Evolutionary conservation across 2,888 invertebrate genomes (phyloP).

Genomic region (Arenicola marina): DNA sequence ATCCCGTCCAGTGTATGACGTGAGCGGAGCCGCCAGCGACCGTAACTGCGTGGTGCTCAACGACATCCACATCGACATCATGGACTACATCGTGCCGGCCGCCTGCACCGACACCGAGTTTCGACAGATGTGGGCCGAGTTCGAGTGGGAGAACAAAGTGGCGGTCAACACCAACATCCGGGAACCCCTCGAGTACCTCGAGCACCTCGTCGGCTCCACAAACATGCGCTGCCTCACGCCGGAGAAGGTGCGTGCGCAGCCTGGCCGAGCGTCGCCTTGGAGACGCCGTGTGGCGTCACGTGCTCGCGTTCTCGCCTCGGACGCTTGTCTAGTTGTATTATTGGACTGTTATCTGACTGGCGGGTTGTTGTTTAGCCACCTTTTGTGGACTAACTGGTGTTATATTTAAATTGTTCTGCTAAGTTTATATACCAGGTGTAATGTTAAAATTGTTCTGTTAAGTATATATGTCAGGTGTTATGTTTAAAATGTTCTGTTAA

Average conservation of each 20-base stretch:
- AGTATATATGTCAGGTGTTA: no score
- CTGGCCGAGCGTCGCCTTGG: no score
- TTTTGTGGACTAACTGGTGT: no score
- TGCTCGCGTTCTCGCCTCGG: no score
- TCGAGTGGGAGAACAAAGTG: constrained; percentile 99
- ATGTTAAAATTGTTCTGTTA: no score
- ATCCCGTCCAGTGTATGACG: constrained; percentile 82
- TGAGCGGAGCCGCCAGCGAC: constrained; percentile 88
- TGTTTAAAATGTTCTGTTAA: no score
- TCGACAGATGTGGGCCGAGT: constrained; percentile 99
- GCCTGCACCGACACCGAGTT: constrained; percentile 94
- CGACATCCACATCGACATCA: constrained; percentile 99
- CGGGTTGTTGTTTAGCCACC: no score
- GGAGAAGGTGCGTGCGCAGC: constrained; percentile 76
- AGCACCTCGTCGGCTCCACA: constrained; percentile 88
- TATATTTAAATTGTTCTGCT: no score
- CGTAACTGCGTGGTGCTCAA: constrained; percentile 97
- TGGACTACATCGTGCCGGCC: constrained; percentile 87
- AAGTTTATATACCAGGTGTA: no score
- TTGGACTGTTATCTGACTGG: no score
- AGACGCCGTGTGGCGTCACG: no score
- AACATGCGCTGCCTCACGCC: constrained; percentile 99
- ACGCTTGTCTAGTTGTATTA: no score
- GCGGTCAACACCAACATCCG: constrained; percentile 89
- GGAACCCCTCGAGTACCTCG: constrained; percentile 89